These are phyloP conservation scores for Acanthiza pusilla DNA, from an alignment of 2,797 vertebrate species.

Conservation along the genomic window DNA sequence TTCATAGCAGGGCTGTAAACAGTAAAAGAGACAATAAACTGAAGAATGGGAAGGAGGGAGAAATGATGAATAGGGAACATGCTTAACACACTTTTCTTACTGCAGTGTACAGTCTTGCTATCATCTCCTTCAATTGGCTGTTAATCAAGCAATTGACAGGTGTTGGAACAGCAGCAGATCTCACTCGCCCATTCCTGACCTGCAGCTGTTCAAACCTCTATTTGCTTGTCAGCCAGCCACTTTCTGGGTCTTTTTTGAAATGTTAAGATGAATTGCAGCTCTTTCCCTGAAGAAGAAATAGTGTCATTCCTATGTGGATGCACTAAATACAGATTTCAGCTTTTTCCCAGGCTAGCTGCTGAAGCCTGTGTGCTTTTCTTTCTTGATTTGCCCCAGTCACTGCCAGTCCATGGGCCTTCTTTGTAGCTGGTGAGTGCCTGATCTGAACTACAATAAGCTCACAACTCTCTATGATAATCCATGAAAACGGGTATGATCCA, in stretches of 20 bases:
- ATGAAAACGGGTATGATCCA: neutral
- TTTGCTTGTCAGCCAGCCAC: neutral
- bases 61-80: neutral
- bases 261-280: conserved; percentile 26
- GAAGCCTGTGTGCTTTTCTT: neutral
- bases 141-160: neutral
- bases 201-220: neutral
- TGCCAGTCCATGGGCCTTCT: neutral
- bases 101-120: neutral
- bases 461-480: neutral
- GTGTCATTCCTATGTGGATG: neutral
- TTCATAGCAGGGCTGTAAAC: neutral
- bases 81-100: neutral
- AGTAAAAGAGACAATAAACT: neutral
- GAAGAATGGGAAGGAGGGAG: neutral
- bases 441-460: neutral
- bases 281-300: conserved; percentile 37
- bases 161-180: neutral
- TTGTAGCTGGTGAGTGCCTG: neutral
- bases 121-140: neutral
- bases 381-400: neutral
- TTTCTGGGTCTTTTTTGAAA: conserved; percentile 12
- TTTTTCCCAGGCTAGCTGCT: neutral
- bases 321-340: conserved; percentile 43
- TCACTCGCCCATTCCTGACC: conserved; percentile 12